These are phyloP conservation scores for Pyralis farinalis DNA, from an alignment of 2,888 invertebrate genomes.

Conservation along the genomic window DNA sequence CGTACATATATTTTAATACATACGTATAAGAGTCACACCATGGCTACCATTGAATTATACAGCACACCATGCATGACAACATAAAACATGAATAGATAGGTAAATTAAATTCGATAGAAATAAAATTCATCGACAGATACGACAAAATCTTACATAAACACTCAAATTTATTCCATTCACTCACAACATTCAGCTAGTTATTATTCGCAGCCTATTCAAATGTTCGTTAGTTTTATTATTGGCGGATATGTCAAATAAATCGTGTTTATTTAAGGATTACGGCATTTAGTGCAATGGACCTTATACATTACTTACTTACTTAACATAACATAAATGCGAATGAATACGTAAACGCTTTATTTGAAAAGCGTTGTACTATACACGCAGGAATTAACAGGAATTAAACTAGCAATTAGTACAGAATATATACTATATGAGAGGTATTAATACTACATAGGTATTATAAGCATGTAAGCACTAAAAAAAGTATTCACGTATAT, in stretches of 20 bases:
- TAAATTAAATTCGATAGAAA: neutral
- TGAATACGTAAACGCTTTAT: neutral
- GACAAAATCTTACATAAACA: constrained; percentile 17
- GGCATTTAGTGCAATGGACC: neutral
- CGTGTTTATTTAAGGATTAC: constrained; percentile 24
- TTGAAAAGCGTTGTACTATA: neutral
- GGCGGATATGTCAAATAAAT: constrained; percentile 35
- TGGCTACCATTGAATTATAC: no score
- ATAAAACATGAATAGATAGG: no score
- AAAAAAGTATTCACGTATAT: no score
- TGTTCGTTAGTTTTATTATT: constrained; percentile 44
- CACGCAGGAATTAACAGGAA: no score
- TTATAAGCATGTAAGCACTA: no score
- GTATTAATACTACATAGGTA: no score
- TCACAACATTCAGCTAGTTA: constrained; percentile 21
- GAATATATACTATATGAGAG: no score
- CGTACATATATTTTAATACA: no score
- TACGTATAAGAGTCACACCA: no score
- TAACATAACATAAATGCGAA: neutral
- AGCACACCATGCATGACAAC: no score
- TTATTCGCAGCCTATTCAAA: constrained; percentile 27
- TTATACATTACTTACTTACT: no score
- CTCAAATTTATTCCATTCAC: constrained; percentile 42
- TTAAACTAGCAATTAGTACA: no score
- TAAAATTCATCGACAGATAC: neutral